A percentile compares a stretch with the other conserved stretches of the same genome.
Evolutionary conservation across 1,140 invertebrate species (phyloP).

Genomic region (Lethocerus indicus): DNA sequence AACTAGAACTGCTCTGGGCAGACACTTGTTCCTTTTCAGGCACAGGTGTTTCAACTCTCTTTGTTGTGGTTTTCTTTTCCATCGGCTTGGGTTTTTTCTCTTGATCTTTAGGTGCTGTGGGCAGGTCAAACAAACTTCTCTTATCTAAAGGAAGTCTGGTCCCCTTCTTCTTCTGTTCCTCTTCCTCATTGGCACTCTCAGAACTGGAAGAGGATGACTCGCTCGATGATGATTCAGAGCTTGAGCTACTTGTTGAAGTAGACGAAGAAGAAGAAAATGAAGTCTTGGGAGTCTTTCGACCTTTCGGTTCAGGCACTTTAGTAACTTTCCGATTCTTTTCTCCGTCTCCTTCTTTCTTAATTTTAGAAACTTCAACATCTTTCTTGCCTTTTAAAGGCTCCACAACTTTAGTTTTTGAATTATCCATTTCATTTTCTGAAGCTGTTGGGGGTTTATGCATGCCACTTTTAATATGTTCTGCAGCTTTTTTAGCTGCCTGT

Average conservation of each 20-base stretch:
- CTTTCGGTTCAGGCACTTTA: slow-evolving; percentile 14
- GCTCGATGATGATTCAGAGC: slow-evolving; percentile 29
- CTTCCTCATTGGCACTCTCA: slow-evolving; percentile 30
- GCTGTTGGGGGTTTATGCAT: slow-evolving; percentile 25
- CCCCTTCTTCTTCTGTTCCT: slow-evolving; percentile 23
- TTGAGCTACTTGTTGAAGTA: slow-evolving; percentile 25
- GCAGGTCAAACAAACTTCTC: slow-evolving; percentile 17
- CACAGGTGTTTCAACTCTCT: neutral
- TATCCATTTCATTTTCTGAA: slow-evolving; percentile 22
- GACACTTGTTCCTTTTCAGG: slow-evolving; percentile 29
- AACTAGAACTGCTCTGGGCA: slow-evolving; percentile 21
- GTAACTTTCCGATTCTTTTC: slow-evolving; percentile 14
- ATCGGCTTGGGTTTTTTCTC: slow-evolving; percentile 12
- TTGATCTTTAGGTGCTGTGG: slow-evolving; percentile 9
- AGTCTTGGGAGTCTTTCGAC: slow-evolving; percentile 14
- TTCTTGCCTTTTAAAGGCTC: slow-evolving; percentile 11
- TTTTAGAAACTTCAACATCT: slow-evolving; percentile 14
- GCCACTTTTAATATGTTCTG: slow-evolving; percentile 68
- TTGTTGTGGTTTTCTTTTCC: slow-evolving; percentile 9
- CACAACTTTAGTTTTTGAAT: slow-evolving; percentile 6
- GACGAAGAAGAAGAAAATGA: slow-evolving; percentile 25
- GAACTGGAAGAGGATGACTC: slow-evolving; percentile 29
- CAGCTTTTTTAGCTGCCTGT: slow-evolving; percentile 79
- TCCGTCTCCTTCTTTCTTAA: slow-evolving; percentile 17
- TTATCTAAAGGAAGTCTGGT: slow-evolving; percentile 22